Base-by-base conservation (phyloP, 2,888 invertebrate species). In the Coelopa pilipes region DNA sequence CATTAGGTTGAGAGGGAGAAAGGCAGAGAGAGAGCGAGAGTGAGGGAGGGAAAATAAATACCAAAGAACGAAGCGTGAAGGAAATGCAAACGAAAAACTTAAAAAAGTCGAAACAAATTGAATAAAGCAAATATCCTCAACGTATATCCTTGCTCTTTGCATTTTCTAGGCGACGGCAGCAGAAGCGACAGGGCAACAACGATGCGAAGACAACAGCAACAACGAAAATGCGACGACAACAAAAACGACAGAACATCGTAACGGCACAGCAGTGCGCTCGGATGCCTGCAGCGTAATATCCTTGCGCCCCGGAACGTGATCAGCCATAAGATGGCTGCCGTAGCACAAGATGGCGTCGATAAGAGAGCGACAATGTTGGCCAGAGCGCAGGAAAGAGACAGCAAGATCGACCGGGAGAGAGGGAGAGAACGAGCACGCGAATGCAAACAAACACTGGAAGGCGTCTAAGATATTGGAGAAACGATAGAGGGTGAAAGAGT, bases 71-170 rank as follows among this genome's bases (percentile, higher is more conserved):
- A 17, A 45, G 45, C 53, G 46, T 47, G 34, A 60, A 60, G 24
- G n/a, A 53, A 53, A 53, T n/a, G n/a, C n/a, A 53, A 57, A 57
- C 19, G 19, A 57, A 57, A 17, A 57, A 13, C 17, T 46, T 46
- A 63, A 63, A 9, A 47, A 49, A 70, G 45, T 13, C 60, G 49
- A 53, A 70, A 63, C 62, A 70, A 70, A 70, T 70, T 63, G 70
- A 70, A 70, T 63, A 70, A 70, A 70, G 70, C 60, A 70, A 70
- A 70, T 62, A 63, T 19, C 21, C 21, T 17, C 34, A 34, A n/a
- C 53, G 62, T 15, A 59, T 47, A 24, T 59, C 69, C 69, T 69
- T 45, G 69, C 59, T 15, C 50, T 46, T 70, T 70, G 24, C 66
- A 66, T 66, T 50, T 19, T 49, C 17, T 50, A 66, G 15, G 9